Evolutionary conservation across 30 jellyfish, hydroid and myxozoan species (phyloP), one percentile per base, ranked within the genome.

Genomic region (Aurelia sp.): DNA sequence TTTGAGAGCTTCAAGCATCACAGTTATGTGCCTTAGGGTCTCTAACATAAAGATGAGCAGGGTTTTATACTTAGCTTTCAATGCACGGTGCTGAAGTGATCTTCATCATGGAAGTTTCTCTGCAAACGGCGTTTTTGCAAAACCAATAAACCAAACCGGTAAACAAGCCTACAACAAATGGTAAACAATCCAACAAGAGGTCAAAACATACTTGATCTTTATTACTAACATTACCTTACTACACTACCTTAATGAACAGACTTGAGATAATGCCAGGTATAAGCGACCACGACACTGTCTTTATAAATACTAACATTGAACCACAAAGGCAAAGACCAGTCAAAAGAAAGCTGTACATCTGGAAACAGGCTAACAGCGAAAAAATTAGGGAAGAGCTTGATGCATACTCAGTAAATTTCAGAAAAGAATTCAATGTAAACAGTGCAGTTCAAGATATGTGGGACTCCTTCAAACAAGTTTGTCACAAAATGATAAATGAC

Each of bases 361-460:
- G 74, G 74, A 63, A 11, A 11, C 3, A 63, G 30, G 74, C 74
- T 0, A 63, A 63, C 74, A 11, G 15, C 0, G 44, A 63, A n/a
- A 33, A 63, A 41, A 63, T 63, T 2, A 63, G 74, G 15, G 30
- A 63, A 33, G 30, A n/a, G 74, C 74, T 63, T 41, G 41, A 63
- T 33, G 74, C 17, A n/a, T 63, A 63, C 30, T 33, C 21, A 13
- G 13, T 12, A 1, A 33, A 63, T 6, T 63, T 63, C 74, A 63
- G 6, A 2, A 33, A 63, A 41, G 74, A n/a, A n/a, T 63, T 63
- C 74, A 63, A 63, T 63, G 33, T 27, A 27, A 27, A 80, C 81
- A 65, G 81, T 80, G 72, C 90, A 63, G 72, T 80, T n/a, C 62
- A 80, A 63, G 81, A 63, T 20, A 65, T 65, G 27, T 80, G 81